Conservation (phyloP, 2,888 invertebrate species). For the Hypercompe scribonia region DNA sequence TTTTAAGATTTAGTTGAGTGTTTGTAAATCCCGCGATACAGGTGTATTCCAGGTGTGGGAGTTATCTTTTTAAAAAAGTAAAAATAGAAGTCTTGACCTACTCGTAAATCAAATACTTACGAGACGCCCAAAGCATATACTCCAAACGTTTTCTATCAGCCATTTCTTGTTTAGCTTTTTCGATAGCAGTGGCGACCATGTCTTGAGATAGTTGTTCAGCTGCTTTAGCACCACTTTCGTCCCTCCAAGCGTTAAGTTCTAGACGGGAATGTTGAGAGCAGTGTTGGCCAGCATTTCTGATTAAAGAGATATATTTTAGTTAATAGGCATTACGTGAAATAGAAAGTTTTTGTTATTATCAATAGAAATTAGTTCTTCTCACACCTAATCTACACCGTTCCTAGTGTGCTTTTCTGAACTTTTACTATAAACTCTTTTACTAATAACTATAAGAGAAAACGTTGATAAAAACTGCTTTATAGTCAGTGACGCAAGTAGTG, state of each 20-base stretch:
- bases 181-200: constrained; percentile 90
- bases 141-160: constrained; percentile 92
- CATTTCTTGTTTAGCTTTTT: constrained; percentile 92
- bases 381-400: not conserved
- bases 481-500: not conserved
- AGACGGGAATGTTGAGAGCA: constrained; percentile 91
- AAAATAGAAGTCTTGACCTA: too few relatives aligned
- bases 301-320: not conserved
- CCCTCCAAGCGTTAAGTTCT: constrained; percentile 90
- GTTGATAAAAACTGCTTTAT: not conserved
- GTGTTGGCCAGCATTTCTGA: constrained; percentile 90
- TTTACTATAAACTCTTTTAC: too few relatives aligned
- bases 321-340: not conserved
- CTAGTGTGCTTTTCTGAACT: not conserved
- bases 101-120: constrained; percentile 78
- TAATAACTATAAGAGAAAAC: not conserved
- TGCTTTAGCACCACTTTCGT: constrained; percentile 86
- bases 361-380: not conserved
- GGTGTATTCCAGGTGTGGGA: too few relatives aligned
- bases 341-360: not conserved
- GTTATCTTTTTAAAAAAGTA: too few relatives aligned
- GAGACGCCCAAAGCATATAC: constrained; percentile 92
- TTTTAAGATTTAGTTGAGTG: too few relatives aligned
- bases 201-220: constrained; percentile 90
- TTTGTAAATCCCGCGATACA: too few relatives aligned